Evolutionary conservation across 2,888 invertebrate species (phyloP).

Genomic region (Lasius fuliginosus): DNA sequence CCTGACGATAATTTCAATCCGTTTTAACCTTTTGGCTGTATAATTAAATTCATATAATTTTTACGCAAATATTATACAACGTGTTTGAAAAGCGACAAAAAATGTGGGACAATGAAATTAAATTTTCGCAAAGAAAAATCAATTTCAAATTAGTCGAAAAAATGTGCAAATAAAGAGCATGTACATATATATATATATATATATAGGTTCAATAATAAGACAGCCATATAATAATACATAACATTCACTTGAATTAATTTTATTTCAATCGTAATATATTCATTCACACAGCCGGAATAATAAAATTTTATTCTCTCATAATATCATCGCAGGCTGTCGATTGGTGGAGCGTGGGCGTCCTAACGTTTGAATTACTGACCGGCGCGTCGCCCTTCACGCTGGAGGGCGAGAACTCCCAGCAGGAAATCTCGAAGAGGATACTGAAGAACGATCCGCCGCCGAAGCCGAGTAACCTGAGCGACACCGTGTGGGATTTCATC

Average conservation of each 20-base stretch:
- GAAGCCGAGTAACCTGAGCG: conserved; percentile 94
- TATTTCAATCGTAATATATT: background rate
- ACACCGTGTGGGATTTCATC: conserved; percentile 92
- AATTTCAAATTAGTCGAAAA: background rate
- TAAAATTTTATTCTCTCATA: background rate
- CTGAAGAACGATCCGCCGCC: conserved; percentile 93
- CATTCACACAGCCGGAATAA: background rate
- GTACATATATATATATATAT: background rate
- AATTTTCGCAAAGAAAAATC: background rate
- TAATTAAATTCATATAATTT: conserved; percentile 1
- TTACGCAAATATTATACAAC: background rate
- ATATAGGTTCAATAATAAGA: background rate
- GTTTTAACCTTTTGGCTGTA: background rate
- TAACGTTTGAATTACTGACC: conserved; percentile 98
- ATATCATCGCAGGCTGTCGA: conserved; percentile 93
- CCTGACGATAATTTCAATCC: background rate
- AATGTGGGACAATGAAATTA: background rate
- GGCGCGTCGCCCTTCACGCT: conserved; percentile 99
- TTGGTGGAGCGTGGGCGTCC: conserved; percentile 99
- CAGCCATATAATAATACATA: background rate
- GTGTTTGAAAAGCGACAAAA: background rate
- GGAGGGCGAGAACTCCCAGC: conserved; percentile 97
- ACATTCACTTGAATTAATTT: background rate
- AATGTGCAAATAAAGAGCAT: background rate
- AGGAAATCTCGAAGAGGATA: conserved; percentile 97